Conservation (phyloP, 2,797 vertebrate genomes). For the Propithecus perrieri region DNA sequence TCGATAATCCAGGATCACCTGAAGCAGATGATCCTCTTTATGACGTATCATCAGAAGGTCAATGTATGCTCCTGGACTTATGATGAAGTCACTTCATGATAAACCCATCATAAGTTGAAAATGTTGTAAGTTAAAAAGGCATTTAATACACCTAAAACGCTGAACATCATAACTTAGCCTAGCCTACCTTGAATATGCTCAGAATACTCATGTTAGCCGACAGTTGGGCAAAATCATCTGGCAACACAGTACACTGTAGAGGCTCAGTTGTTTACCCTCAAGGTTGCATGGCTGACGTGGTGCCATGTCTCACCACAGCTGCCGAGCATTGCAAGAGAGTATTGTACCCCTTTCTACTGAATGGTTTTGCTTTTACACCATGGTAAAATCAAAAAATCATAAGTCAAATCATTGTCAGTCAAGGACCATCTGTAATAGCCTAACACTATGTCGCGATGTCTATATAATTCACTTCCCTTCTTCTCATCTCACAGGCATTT, state of each 20-base stretch:
- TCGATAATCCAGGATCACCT: background rate
- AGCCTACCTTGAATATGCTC: background rate
- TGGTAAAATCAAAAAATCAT: background rate
- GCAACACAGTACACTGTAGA: background rate
- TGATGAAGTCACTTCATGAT: background rate
- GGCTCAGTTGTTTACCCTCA: background rate
- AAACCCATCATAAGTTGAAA: background rate
- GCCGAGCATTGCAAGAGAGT: background rate
- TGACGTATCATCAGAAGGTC: background rate
- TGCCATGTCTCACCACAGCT: background rate
- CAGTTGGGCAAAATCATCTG: background rate
- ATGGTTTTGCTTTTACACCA: background rate
- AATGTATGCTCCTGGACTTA: background rate
- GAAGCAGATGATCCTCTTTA: background rate
- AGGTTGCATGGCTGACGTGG: no score
- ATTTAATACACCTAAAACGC: background rate
- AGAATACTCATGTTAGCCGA: background rate
- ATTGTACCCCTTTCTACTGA: background rate
- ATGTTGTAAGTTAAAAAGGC: background rate
- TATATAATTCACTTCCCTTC: background rate
- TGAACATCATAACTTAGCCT: background rate
- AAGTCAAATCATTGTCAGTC: background rate
- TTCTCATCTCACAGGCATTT: background rate
- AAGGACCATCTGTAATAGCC: background rate
- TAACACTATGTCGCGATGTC: background rate